Evolutionary conservation across 1,140 invertebrate species (phyloP), one percentile per base, ranked within the genome.

Genomic region (Neuroterus valhalla): DNA sequence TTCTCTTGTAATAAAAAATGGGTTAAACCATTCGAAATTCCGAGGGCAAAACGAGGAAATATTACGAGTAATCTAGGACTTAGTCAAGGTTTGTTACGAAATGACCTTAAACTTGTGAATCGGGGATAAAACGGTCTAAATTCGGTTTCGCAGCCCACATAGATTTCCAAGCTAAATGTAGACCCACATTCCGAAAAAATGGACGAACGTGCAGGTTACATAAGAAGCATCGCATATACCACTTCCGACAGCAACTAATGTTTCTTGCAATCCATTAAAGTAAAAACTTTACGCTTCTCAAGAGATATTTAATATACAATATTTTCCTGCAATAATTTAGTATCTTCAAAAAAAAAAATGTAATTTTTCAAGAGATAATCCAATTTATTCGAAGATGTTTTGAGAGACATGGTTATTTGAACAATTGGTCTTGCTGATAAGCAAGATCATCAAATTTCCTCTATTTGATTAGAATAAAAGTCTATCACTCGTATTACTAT

Each of bases 101-200:
- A 62, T 31, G 15, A 62, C 55, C 55, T 62, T 62, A 62, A 38
- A 62, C 26, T 62, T 62, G 55, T 55, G 26, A 26, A 15, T 31
- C 3, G 11, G 12, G 21, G 23, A 14, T 14, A 12, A 17, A 2
- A n/a, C 2, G 15, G 50, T 10, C 26, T 62, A n/a, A 62, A 62
- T n/a, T 14, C 26, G 8, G 55, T 62, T 31, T 10, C 11, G 15
- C 21, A 14, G 31, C 23, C 23, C 14, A 31, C 23, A 62, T 62
- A 23, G 55, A 62, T 62, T 15, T 38, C 11, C 21, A 55, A 23
- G 19, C 12, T 26, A 23, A 31, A 55, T 14, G 55, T 62, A 62
- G 55, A 62, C 55, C 55, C 31, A 62, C 21, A 62, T 62, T 38
- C 23, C 14, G 21, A 8, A 62, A 62, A 62, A 62, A 62, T 62